phyloP scores from a whole-genome alignment of 2,888 invertebrate genomes.

The Calliopum simillimum region DNA sequence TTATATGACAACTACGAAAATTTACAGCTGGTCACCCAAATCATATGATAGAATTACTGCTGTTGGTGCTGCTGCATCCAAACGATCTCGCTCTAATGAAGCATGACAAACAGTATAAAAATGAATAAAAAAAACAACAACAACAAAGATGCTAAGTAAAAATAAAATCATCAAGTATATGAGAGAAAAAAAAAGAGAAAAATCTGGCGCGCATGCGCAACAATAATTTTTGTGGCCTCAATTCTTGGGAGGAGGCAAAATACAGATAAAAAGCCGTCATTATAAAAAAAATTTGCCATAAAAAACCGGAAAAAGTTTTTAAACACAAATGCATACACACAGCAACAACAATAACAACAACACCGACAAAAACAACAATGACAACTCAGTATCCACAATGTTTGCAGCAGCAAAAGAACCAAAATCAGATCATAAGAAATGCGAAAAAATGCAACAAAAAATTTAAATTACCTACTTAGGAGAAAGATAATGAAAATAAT shows the following conservation, averaged over 20 bases:
- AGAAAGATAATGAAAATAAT: too few species aligned
- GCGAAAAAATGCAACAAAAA: too few species aligned
- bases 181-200: neutral
- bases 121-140: neutral
- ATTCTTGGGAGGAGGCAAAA: neutral
- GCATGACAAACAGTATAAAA: neutral
- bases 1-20: too few species aligned
- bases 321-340: too few species aligned
- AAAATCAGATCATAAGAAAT: too few species aligned
- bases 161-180: neutral
- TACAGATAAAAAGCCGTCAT: neutral
- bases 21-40: neutral
- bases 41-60: neutral
- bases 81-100: constrained; percentile 10
- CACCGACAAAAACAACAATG: too few species aligned
- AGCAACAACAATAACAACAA: too few species aligned
- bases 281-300: neutral
- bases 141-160: neutral
- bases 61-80: neutral
- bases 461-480: too few species aligned
- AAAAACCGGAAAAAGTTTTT: neutral
- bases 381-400: too few species aligned
- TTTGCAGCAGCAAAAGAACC: too few species aligned
- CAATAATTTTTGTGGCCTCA: constrained; percentile 19
- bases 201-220: constrained; percentile 9